Evolutionary conservation across 2,888 invertebrate species (phyloP), one percentile per base, ranked within the genome.

Genomic region (Tupiocoris notatus): DNA sequence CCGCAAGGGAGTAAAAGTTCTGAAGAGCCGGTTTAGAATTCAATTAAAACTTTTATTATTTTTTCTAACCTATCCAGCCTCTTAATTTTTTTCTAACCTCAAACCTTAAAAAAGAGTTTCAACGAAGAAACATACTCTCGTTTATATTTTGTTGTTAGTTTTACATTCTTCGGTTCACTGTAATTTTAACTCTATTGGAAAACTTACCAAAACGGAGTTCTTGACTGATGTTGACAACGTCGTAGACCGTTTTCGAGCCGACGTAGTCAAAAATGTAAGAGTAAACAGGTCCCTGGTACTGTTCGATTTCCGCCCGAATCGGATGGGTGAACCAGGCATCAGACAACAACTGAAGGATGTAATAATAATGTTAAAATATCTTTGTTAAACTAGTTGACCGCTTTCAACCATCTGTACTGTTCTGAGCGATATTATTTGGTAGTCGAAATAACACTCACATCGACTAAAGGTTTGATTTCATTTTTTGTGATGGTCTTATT

Each of bases 251-350:
- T 22, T 54, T 54, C 20, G 76, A 57, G 2, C 78, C 75, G n/a
- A 68, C 64, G 71, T 79, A 77, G 58, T 77, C 77, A 64, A 79
- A 79, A 24, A 77, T 24, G 70, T 78, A 79, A 18, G 76, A 67
- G 63, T 78, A 79, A 0, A 71, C 71, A 9, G 78, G 66, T 6
- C 79, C 78, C 62, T 63, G 74, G 56, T 78, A 78, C 12, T 71
- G 39, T 22, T 63, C 25, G 1, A 70, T 76, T 64, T 78, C 74
- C 23, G 78, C 71, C 6, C 59, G 64, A 20, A 68, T 59, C 23
- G 78, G 78, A 63, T 67, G 58, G 39, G 39, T 20, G 56, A 79
- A 65, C 78, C 77, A 78, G 9, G 75, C 71, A 39, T 79, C 79
- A 25, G 77, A 78, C 16, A 75, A 67, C 57, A 78, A 56, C 79